Conservation (phyloP, 2,113 vertebrate genomes). For the Mormyrus lacerda region DNA sequence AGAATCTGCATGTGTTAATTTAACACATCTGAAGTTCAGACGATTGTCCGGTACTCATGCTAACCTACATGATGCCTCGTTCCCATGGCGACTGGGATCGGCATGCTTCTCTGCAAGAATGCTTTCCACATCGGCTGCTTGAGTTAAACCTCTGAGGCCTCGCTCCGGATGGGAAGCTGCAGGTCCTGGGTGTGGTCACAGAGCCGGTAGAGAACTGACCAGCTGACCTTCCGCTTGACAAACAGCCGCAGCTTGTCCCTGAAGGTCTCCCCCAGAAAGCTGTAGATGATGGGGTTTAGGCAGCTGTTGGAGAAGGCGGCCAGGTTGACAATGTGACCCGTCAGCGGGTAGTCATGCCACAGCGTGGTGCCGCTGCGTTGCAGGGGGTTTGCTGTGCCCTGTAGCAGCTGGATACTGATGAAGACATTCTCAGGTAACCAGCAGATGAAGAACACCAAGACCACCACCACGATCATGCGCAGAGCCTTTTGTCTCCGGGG, state of each 20-base stretch:
- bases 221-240: constrained; percentile 61
- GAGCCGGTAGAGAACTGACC: constrained; percentile 56
- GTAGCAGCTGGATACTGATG: constrained; percentile 73
- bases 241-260: constrained; percentile 73
- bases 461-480: constrained; percentile 77
- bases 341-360: constrained; percentile 74
- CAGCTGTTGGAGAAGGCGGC: constrained; percentile 90
- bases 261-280: constrained; percentile 83
- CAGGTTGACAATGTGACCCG: constrained; percentile 75
- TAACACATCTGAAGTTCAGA: not conserved
- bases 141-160: constrained; percentile 58
- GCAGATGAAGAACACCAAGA: constrained; percentile 85
- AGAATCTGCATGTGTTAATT: not conserved
- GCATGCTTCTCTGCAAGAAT: not conserved
- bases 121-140: not conserved
- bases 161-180: constrained; percentile 53
- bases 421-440: constrained; percentile 86
- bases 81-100: not conserved
- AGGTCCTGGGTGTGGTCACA: constrained; percentile 62
- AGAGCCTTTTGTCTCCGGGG: constrained; percentile 73
- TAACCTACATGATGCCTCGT: not conserved
- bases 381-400: constrained; percentile 43
- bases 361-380: constrained; percentile 61
- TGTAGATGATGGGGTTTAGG: constrained; percentile 84
- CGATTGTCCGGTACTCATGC: not conserved